Base-by-base conservation (phyloP, 2,888 invertebrate genomes). In the Apomyelois bistriatella region DNA sequence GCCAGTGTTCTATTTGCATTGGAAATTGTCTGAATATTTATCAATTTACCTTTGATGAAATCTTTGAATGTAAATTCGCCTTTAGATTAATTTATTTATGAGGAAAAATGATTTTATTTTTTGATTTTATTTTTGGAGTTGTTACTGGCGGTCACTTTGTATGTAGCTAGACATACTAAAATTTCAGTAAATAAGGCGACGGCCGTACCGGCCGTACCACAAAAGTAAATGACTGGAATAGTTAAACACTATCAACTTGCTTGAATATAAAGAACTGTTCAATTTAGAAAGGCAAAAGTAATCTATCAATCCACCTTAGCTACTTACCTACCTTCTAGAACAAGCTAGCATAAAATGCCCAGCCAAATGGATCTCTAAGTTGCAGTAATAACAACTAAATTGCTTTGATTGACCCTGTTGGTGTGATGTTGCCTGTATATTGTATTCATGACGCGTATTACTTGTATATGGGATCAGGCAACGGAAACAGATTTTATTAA, bases 1-100 rank as follows among this genome's bases (percentile, higher is more conserved):
- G 41, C 30, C 40, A 43, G 28, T 43, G 37, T 42, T 36, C 35
- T 22, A 36, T 46, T 37, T 46, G 42, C 42, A 51, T 36, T 46
- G 42, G 30, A 35, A 42, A 32, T 22, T 52, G 46, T 15, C 15
- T 32, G 32, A 46, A 46, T 46, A 46, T 46, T 46, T 46, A 46
- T 46, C 46, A 40, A 40, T 50, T 50, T 50, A 50, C 32, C 40
- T 40, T 50, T 50, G 49, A 50, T 40, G 35, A 40, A 40, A 50
- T 50, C 48, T 46, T 46, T 46, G 35, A 46, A 46, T 46, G 32
- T 46, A 46, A 46, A 46, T 46, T 48, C 50, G 37, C 49, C 53
- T 40, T 46, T 35, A 28, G 46, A 46, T 46, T 46, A 15, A 35
- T 46, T 46, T 15, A 32, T 35, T 46, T 46, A 32, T 6, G 2